Base-by-base conservation (phyloP, 2,113 vertebrate species). In the Vidua chalybeata region DNA sequence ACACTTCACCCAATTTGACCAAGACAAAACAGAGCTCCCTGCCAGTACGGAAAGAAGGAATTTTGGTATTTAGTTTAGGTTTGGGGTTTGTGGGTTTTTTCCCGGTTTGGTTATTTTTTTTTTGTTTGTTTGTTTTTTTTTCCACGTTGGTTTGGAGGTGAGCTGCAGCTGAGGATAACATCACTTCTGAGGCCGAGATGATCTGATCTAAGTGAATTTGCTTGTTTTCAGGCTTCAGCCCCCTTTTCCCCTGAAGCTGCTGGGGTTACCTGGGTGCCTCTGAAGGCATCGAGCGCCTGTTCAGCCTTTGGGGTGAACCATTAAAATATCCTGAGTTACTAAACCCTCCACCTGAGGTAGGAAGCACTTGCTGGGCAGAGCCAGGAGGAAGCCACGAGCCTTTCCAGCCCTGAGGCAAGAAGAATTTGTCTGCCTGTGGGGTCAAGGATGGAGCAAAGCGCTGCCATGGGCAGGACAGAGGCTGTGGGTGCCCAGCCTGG, bases 241-340 rank as follows among this genome's bases (percentile, higher is more conserved):
- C 13, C 28, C 5, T 66, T 22, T 30, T 19, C 26, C 16, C 20
- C 11, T 1, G 27, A 27, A 27, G 11, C 18, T 10, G 9, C n/a
- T 45, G 11, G 11, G 31, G 15, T 62, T 30, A 8, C 0, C 0
- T 0, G 1, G n/a, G 11, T 2, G 1, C 39, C 58, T 55, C 22
- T 7, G 54, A 48, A 56, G 45, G 45, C 62, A 13, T 6, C 1
- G 0, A 5, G 18, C 37, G 2, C 5, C 2, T 1, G 7, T 28
- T 52, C 7, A 35, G 59, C 54, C 59, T 63, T 76, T 73, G 20
- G 35, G 54, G 19, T 16, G 37, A 56, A 11, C 22, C 4, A 1
- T 30, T 27, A 20, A 52, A 61, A 39, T 3, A 33, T 8, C 39
- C 62, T 5, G 19, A 66, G 23, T 35, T 15, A 1, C 39, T 35